Base-by-base conservation (phyloP, 2,113 vertebrate species). In the Saguinus imperator region DNA sequence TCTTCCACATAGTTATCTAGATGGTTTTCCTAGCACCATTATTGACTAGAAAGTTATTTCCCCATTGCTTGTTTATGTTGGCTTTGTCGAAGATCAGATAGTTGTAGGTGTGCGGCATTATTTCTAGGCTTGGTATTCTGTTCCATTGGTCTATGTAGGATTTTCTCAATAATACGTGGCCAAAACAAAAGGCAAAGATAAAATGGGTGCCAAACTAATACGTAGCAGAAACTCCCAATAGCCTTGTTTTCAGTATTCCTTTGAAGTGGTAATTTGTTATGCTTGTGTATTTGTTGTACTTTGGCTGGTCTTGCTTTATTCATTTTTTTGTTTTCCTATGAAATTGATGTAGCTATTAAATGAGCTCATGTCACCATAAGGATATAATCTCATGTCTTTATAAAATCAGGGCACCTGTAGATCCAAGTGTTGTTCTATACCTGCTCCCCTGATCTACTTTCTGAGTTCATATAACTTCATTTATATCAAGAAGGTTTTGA, bases 141-240 rank as follows among this genome's bases (percentile, higher is more conserved):
- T 27, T 61, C 25, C 58, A 61, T 27, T 61, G 25, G 25, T 61
- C 58, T 61, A 27, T 61, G 58, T 61, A 61, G 58, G 73, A 66
- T 96, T 55, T 91, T 75, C 73, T 85, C 21, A 81, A 20, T 55
- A 75, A 29, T 89, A 2, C 45, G 37, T 35, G 29, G n/a, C 29
- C 52, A 80, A 91, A 94, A 91, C 55, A 52, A 91, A 94, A 84
- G 55, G 52, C 55, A 93, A 83, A 84, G 68, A 83, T 66, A 83
- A 77, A 29, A 72, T 91, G 27, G 61, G 18, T 80, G 27, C 40
- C 55, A 35, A 58, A 68, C 52, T 88, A 52, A 5, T 52, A 85
- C 37, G 58, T 13, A 91, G 43, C 14, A 95, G 55, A 94, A 94
- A 75, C 14, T 17, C 37, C 84, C 37, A 77, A 40, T 55, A 75